Conservation (phyloP, 2,113 vertebrate species). For the Microcebus tavaratra region DNA sequence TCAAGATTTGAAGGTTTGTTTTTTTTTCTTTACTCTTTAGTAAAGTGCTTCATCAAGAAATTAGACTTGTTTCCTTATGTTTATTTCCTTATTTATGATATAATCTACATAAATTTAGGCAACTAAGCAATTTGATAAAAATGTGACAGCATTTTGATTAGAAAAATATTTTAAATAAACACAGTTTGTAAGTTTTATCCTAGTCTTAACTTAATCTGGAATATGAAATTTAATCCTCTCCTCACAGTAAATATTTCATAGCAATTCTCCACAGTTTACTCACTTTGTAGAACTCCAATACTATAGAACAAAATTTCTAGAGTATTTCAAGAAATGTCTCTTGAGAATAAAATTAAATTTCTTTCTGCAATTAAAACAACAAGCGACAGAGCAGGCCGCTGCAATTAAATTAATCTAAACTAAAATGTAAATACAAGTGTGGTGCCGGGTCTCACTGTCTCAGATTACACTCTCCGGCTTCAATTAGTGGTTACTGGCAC, state of each 20-base stretch:
- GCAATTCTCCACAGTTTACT: slow-evolving; percentile 17
- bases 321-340: slow-evolving; percentile 42
- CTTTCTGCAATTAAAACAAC: slow-evolving; percentile 25
- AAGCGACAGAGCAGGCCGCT: not conserved
- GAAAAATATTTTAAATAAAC: slow-evolving; percentile 39
- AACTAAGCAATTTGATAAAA: slow-evolving; percentile 15
- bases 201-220: slow-evolving; percentile 30
- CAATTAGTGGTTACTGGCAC: not conserved
- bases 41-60: slow-evolving; percentile 35
- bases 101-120: not conserved
- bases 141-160: slow-evolving; percentile 24
- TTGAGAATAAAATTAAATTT: slow-evolving; percentile 40
- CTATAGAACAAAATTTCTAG: slow-evolving; percentile 20
- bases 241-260: slow-evolving; percentile 47
- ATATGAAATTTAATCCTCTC: slow-evolving; percentile 56
- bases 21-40: not conserved
- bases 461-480: not conserved
- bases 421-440: not conserved
- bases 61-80: slow-evolving; percentile 17
- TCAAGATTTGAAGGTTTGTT: not conserved
- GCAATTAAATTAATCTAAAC: slow-evolving; percentile 20
- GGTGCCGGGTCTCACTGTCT: not conserved
- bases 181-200: slow-evolving; percentile 26
- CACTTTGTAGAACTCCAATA: slow-evolving; percentile 24
- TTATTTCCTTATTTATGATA: slow-evolving; percentile 34